A percentile compares a stretch with the other conserved stretches of the same genome.
Evolutionary conservation across 2,113 vertebrate species (phyloP).

Genomic region (Trachemys scripta): DNA sequence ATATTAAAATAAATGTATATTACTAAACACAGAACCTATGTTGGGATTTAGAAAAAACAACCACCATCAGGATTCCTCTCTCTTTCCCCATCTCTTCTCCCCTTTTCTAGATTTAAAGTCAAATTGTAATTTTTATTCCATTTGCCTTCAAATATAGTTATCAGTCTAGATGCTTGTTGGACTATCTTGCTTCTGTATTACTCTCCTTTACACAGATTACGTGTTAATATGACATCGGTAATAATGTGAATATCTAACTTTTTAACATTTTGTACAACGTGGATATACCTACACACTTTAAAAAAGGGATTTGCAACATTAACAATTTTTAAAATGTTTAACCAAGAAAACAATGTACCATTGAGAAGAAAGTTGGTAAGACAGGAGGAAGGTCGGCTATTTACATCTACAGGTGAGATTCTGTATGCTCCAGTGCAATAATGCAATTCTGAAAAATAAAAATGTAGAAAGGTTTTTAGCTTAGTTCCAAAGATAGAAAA

Average conservation of each 20-base stretch:
- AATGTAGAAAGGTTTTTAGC: neutral
- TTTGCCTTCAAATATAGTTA: neutral
- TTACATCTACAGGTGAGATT: slow-evolving; percentile 98
- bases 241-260: neutral
- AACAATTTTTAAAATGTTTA: neutral
- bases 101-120: neutral
- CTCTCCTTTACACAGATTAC: neutral
- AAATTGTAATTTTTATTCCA: neutral
- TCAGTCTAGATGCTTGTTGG: neutral
- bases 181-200: neutral
- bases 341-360: slow-evolving; percentile 80
- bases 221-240: neutral
- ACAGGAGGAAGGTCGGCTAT: slow-evolving; percentile 98
- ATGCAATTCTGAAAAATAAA: slow-evolving; percentile 89
- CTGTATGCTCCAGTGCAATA: slow-evolving; percentile 97
- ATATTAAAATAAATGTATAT: neutral
- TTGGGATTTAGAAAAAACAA: neutral
- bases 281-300: neutral
- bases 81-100: neutral
- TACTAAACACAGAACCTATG: neutral
- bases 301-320: neutral
- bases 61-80: neutral
- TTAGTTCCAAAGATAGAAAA: neutral
- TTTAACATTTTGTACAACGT: neutral
- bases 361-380: slow-evolving; percentile 99